These are phyloP conservation scores for Spodoptera picta DNA, from an alignment of 2,888 invertebrate genomes.

Conservation along the genomic window DNA sequence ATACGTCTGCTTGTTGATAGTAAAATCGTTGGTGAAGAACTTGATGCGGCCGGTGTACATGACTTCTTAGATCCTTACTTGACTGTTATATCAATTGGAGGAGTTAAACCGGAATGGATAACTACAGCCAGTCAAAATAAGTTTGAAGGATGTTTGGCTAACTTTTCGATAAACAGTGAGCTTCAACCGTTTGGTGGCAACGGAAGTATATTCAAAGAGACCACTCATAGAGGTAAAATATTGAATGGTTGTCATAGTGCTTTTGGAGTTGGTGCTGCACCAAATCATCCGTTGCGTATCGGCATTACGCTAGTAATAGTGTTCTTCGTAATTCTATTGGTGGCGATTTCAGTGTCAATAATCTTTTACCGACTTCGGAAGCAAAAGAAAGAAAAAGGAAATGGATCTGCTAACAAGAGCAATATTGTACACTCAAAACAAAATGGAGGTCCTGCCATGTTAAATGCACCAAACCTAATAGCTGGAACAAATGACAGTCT, in stretches of 20 bases:
- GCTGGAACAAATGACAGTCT: constrained; percentile 91
- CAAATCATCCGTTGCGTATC: constrained; percentile 95
- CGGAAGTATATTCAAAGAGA: constrained; percentile 93
- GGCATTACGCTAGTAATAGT: constrained; percentile 98
- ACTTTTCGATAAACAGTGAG: constrained; percentile 96
- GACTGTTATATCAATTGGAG: constrained; percentile 94
- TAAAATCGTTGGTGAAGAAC: constrained; percentile 93
- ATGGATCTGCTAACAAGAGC: constrained; percentile 89
- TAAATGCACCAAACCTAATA: constrained; percentile 91
- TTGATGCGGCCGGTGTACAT: constrained; percentile 95
- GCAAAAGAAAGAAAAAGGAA: constrained; percentile 95
- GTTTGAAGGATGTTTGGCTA: constrained; percentile 96
- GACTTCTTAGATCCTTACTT: constrained; percentile 97
- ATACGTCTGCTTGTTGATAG: constrained; percentile 92
- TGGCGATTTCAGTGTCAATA: constrained; percentile 96
- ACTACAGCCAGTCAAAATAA: constrained; percentile 87
- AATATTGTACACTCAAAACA: constrained; percentile 94
- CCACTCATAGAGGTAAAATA: constrained; percentile 92
- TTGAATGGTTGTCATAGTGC: constrained; percentile 92
- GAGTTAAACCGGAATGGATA: constrained; percentile 90
- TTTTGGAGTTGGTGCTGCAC: constrained; percentile 92
- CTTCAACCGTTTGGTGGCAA: constrained; percentile 96
- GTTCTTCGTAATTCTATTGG: constrained; percentile 96
- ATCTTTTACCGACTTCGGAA: constrained; percentile 96
- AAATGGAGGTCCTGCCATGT: constrained; percentile 91